Base-by-base conservation (phyloP, 2,797 vertebrate genomes). In the Gastrophryne carolinensis region DNA sequence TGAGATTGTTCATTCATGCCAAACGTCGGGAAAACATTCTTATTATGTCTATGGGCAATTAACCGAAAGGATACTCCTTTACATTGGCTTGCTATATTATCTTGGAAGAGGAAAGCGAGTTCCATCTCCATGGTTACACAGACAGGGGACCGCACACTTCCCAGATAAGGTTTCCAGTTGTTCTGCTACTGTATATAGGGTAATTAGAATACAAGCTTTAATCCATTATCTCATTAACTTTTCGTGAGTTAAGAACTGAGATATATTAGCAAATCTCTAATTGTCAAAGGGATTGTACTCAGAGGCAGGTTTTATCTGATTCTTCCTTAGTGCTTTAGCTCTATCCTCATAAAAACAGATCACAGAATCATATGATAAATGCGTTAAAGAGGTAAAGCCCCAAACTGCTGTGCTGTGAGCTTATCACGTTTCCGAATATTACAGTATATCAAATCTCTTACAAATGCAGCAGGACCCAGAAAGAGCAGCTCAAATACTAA, bases 121-220 rank as follows among this genome's bases (percentile, higher is more conserved):
- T 76, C 49, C 47, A 56, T 76, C 50, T 70, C 74, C 66, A 77
- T 71, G 66, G 74, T 61, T 70, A 77, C 74, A 13, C 29, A 21
- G 50, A 68, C 50, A 68, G 34, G 39, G 37, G 57, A 66, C 12
- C 50, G 50, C 54, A 35, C 44, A 52, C 13, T 56, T 70, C 30
- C 27, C 37, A 57, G 74, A 63, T 62, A 71, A 63, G 67, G 58
- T 54, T 37, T 77, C 9, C 49, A 71, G 37, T 53, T 65, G 65
- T 54, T 66, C 35, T 70, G 63, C 65, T 68, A 54, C 65, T 54
- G 35, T 71, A 71, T 64, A 77, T 71, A 57, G 41, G 41, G 73
- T 71, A 77, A 77, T 77, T 69, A 77, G 66, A 71, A 70, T 57
- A 62, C 49, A 71, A 54, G 58, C 58, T 44, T 77, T 71, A 62